Base-by-base conservation (phyloP, 2,113 vertebrate species). In the Cricetomys ansorgei region DNA sequence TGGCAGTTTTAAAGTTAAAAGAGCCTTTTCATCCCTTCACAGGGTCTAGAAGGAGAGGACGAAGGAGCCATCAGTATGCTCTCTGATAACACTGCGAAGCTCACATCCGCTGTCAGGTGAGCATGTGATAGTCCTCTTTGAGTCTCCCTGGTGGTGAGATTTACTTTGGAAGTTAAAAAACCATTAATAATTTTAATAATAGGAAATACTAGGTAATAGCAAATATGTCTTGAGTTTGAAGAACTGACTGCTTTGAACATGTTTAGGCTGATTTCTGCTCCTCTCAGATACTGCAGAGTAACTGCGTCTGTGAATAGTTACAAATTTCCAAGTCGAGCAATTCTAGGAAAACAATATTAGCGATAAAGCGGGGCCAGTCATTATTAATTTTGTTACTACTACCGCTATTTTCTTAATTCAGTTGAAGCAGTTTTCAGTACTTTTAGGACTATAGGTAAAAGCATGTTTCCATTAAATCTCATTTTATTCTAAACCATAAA, bases 61-160 rank as follows among this genome's bases (percentile, higher is more conserved):
- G 99, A 99, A 97, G 99, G 99, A 96, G 99, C 99, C 97, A 99
- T 99, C 98, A 99, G 99, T 98, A 99, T 99, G 99, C 98, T 99
- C 96, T 99, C 99, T 86, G 99, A 99, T 98, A 99, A 99, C 98
- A 99, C 99, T 50, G 99, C 99, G 95, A 99, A 99, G 97, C 99
- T 99, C 93, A 99, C 99, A 40, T 99, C 99, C 80, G 99, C 99
- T 87, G 99, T 99, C 97, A 99, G 99, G 99, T 99, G 98, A 97
- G 98, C 94, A 85, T 75, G 65, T 75, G 93, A 0, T 81, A 50
- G 43, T 31, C 15, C 21, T 88, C 90, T 64, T 93, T 45, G 8
- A 94, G 4, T 73, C 72, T 88, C 91, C 79, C 31, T 92, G 1
- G 83, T 83, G 57, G 37, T 93, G 70, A 31, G 37, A 65, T 90